phyloP scores from a whole-genome alignment of 53 echinoderm and acorn worm genomes.

The Apostichopus leukothele region DNA sequence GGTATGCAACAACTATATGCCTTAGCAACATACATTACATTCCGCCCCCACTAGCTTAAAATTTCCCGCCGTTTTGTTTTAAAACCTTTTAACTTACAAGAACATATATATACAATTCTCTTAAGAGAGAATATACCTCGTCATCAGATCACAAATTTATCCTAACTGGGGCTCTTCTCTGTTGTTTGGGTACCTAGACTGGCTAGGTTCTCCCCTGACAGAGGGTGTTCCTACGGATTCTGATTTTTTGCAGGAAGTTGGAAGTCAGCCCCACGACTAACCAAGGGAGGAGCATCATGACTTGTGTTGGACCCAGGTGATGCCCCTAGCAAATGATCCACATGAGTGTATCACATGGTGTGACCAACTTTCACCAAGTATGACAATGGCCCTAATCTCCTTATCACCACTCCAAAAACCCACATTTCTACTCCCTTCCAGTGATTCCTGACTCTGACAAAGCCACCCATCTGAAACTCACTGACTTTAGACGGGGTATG shows the following conservation, averaged over 20 bases:
- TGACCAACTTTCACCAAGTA: constrained; percentile 10
- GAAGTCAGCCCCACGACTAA: no score
- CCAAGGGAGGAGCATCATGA: no score
- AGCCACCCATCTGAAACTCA: constrained; percentile 1
- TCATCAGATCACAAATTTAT: no score
- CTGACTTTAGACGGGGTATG: neutral
- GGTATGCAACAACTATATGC: neutral
- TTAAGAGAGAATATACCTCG: no score
- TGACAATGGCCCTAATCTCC: constrained; percentile 14
- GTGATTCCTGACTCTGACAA: constrained; percentile 15
- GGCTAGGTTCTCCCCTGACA: no score
- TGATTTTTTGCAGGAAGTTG: no score
- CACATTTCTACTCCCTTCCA: neutral
- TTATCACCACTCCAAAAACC: constrained; percentile 13
- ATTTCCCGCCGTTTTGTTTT: neutral
- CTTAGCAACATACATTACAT: neutral
- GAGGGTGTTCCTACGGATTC: no score
- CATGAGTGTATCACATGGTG: neutral
- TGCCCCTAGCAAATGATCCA: neutral
- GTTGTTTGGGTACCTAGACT: no score
- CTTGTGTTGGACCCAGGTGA: no score
- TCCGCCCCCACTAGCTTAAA: neutral
- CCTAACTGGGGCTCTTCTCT: no score
- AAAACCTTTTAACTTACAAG: neutral
- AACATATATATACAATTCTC: neutral